A percentile compares a stretch with the other conserved stretches of the same genome.
These are phyloP conservation scores for Arvicanthis niloticus DNA, from an alignment of 2,113 vertebrate genomes.

Conservation along the genomic window DNA sequence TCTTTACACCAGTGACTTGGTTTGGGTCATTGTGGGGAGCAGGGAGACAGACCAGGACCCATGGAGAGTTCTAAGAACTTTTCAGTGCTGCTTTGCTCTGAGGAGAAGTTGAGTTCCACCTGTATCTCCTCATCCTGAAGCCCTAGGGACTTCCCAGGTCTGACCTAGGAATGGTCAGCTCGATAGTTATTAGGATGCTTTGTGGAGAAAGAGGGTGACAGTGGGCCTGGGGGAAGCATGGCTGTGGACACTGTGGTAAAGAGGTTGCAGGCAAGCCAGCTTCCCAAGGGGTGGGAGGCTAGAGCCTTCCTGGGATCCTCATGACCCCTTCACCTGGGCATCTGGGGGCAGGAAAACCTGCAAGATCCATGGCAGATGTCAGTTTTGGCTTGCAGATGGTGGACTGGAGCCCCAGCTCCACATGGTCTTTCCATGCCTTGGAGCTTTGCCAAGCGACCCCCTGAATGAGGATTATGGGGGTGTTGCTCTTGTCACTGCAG, in stretches of 20 bases:
- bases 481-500: constrained; percentile 51
- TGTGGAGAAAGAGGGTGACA: neutral
- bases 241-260: neutral
- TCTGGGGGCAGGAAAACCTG: neutral
- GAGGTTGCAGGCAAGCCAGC: neutral
- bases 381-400: neutral
- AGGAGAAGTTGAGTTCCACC: neutral
- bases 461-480: constrained; percentile 49
- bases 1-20: neutral
- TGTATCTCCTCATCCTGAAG: neutral
- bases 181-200: neutral
- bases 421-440: neutral
- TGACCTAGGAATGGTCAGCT: neutral
- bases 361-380: neutral
- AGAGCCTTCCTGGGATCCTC: neutral
- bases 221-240: neutral
- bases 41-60: neutral
- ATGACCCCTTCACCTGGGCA: neutral
- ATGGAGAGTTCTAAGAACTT: neutral
- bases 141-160: neutral
- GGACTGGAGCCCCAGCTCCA: neutral
- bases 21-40: neutral
- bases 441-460: constrained; percentile 31
- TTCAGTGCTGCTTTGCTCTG: neutral
- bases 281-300: neutral